phyloP scores from a whole-genome alignment of 1,140 invertebrate genomes.

The Habropoda laboriosa region DNA sequence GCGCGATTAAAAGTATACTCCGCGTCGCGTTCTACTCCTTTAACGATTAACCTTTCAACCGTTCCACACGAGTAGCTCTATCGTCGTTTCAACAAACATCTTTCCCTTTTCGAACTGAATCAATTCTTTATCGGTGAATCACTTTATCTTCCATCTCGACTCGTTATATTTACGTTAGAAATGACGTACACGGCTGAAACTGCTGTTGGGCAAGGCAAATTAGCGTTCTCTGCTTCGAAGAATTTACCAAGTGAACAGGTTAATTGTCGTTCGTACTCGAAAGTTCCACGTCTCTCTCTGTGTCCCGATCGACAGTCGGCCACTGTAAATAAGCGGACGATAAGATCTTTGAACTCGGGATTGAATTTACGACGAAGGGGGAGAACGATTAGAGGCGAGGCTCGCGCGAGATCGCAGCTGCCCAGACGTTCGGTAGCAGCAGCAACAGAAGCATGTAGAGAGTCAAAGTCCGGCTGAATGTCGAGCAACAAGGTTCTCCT shows the following conservation, averaged over 20 bases:
- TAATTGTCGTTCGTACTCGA: not conserved
- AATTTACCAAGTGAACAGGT: no score
- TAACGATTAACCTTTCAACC: not conserved
- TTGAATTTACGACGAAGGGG: not conserved
- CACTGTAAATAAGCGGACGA: conserved; percentile 13
- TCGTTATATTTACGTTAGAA: no score
- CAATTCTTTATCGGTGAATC: no score
- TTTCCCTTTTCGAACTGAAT: no score
- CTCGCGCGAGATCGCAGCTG: not conserved
- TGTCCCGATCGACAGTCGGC: not conserved
- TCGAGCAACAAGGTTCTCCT: conserved; percentile 40
- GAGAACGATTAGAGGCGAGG: conserved; percentile 36
- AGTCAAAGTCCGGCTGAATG: conserved; percentile 59
- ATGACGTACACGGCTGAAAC: no score
- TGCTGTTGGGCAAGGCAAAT: no score
- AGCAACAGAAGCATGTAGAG: not conserved
- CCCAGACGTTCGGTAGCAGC: no score
- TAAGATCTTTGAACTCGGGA: conserved; percentile 27
- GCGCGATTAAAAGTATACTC: not conserved
- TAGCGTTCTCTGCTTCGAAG: no score
- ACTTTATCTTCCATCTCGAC: no score
- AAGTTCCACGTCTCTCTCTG: not conserved
- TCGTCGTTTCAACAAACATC: not conserved
- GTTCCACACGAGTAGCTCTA: not conserved
- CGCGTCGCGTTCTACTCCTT: not conserved